phyloP scores from a whole-genome alignment of 2,113 vertebrate species.

The Caracal caracal region DNA sequence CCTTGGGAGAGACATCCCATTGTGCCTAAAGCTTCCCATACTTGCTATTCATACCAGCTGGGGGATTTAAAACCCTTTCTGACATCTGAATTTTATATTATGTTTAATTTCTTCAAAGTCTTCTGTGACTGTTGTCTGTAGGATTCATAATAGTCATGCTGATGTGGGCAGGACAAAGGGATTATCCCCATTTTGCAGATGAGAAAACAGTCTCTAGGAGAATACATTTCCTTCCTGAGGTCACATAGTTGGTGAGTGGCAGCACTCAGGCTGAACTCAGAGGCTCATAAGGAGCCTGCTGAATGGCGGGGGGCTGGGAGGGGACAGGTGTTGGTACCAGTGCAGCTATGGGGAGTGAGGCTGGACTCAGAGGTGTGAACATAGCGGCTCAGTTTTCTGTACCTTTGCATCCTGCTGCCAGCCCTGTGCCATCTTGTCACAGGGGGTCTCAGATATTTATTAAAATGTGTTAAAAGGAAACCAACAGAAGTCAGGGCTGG shows the following conservation, averaged over 20 bases:
- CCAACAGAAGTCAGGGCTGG: not conserved
- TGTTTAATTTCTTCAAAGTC: not conserved
- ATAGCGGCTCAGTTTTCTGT: not conserved
- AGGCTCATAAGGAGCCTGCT: not conserved
- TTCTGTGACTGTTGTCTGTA: not conserved
- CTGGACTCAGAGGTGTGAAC: not conserved
- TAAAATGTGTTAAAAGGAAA: not conserved
- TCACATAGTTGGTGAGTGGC: not conserved
- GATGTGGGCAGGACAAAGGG: not conserved
- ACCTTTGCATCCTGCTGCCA: not conserved
- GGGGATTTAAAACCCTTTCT: not conserved
- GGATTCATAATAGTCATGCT: not conserved
- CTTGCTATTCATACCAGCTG: not conserved
- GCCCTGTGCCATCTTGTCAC: not conserved
- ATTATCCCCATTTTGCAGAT: not conserved
- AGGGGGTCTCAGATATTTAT: not conserved
- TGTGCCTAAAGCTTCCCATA: fast-evolving
- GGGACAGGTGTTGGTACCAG: not conserved
- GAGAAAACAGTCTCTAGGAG: not conserved
- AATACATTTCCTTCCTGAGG: not conserved
- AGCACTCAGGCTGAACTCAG: not conserved
- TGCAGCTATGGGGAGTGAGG: not conserved
- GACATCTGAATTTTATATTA: not conserved
- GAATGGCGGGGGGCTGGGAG: too few relatives aligned
- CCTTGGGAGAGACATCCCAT: not conserved